These are phyloP conservation scores for Sphaerophoria rueppellii DNA, from an alignment of 2,888 invertebrate genomes.

Conservation along the genomic window DNA sequence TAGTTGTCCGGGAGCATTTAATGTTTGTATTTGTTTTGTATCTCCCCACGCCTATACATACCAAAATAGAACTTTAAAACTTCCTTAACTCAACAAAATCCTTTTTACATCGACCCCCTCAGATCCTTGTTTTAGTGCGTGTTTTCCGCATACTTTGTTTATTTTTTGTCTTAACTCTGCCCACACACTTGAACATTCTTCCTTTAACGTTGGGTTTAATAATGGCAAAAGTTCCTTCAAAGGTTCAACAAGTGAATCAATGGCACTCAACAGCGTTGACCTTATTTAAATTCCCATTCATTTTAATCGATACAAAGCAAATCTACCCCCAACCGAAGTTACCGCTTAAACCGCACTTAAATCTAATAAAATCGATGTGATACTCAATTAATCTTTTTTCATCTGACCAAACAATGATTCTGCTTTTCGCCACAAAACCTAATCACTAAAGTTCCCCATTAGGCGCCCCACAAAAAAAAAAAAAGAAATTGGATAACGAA, in stretches of 20 bases:
- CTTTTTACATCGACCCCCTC: too few relatives aligned
- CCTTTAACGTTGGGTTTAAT: neutral
- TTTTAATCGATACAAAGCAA: neutral
- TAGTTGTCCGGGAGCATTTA: too few relatives aligned
- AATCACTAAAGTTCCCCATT: neutral
- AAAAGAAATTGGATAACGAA: conserved; percentile 2
- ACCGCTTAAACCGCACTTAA: neutral
- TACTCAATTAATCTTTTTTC: neutral
- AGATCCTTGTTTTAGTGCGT: too few relatives aligned
- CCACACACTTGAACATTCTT: too few relatives aligned
- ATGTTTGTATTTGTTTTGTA: too few relatives aligned
- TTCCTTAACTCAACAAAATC: too few relatives aligned
- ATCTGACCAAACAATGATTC: neutral
- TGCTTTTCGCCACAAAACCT: neutral
- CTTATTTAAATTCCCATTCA: conserved; percentile 3
- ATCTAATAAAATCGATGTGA: neutral
- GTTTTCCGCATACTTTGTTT: too few relatives aligned
- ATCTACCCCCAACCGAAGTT: neutral
- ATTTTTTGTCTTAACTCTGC: too few relatives aligned
- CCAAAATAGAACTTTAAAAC: too few relatives aligned
- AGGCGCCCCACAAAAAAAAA: neutral
- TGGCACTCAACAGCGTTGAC: neutral
- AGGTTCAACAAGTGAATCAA: neutral
- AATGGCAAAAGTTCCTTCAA: neutral
- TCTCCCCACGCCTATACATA: too few relatives aligned